Conservation (phyloP, 2,888 invertebrate genomes). For the Sphecodes monilicornis region DNA sequence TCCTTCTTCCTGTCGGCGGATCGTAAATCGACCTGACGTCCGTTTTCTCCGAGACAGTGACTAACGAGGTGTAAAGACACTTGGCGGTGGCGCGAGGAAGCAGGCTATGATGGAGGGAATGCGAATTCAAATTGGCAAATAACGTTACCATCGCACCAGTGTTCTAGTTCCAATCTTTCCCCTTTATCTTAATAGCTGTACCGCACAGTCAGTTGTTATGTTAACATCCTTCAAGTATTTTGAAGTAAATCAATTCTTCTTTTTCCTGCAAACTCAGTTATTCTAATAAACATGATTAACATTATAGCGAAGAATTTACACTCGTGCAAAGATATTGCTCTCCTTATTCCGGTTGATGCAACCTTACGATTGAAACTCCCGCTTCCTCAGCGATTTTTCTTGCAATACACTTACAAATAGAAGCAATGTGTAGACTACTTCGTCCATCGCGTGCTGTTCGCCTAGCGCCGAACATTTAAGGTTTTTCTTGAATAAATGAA, state of each 20-base stretch:
- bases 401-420: not conserved
- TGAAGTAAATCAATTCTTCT: not conserved
- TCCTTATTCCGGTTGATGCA: no score
- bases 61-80: slow-evolving; percentile 69
- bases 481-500: no score
- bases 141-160: slow-evolving; percentile 14
- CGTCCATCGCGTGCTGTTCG: no score
- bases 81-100: slow-evolving; percentile 34
- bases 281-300: not conserved
- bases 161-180: slow-evolving; percentile 22
- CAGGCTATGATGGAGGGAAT: slow-evolving; percentile 42
- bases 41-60: slow-evolving; percentile 64
- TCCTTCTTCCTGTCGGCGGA: slow-evolving; percentile 70
- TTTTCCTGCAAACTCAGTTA: not conserved
- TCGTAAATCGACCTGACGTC: slow-evolving; percentile 70
- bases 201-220: not conserved
- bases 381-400: not conserved
- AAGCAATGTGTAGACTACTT: no score
- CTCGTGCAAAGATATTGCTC: no score
- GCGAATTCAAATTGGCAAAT: slow-evolving; percentile 44
- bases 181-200: not conserved
- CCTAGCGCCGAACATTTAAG: no score
- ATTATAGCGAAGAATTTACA: no score
- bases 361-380: not conserved
- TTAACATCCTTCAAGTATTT: not conserved